Base-by-base conservation (phyloP, 2,113 vertebrate genomes). In the Pseudonaja textilis region DNA sequence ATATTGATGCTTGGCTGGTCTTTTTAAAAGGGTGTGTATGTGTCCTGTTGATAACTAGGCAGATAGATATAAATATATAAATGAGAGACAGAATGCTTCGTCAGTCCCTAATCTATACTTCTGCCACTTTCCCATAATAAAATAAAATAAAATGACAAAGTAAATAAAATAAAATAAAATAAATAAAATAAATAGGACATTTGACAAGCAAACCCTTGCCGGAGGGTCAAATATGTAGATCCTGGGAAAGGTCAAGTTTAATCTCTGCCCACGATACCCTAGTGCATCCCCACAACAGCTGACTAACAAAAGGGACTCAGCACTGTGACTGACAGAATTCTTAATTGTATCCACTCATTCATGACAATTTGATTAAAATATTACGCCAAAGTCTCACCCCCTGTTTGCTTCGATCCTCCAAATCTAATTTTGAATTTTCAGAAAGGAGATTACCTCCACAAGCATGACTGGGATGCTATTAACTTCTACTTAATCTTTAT, bases 291-390 rank as follows among this genome's bases (percentile, higher is more conserved):
- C 98, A 96, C 95, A 94, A 98, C 97, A 97, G 96, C 98, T 97
- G 97, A 98, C 98, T 97, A 98, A 98, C 98, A 98, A 98, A 98
- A 98, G 98, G 98, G 97, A 97, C 98, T 96, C 98, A 93, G 97
- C 97, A 96, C 97, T 96, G 98, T 99, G 99, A 99, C 98, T 99
- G 99, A 99, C 99, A 99, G 98, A 98, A 98, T 98, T 98, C 98
- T 98, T 99, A 99, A 99, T 99, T 99, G 99, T 99, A 99, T 99
- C 98, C 99, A 99, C 98, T 99, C 99, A 99, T 97, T 99, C 99
- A 99, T 99, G 99, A 99, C 99, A 99, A 99, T 99, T 99, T 99
- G 99, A 99, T 99, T 99, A 99, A 99, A 99, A 99, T 99, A 99
- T 99, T 99, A 99, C 97, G 98, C 98, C 98, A 98, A 98, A 99